Base-by-base conservation (phyloP, 2,888 invertebrate genomes). In the Plebejus argus region DNA sequence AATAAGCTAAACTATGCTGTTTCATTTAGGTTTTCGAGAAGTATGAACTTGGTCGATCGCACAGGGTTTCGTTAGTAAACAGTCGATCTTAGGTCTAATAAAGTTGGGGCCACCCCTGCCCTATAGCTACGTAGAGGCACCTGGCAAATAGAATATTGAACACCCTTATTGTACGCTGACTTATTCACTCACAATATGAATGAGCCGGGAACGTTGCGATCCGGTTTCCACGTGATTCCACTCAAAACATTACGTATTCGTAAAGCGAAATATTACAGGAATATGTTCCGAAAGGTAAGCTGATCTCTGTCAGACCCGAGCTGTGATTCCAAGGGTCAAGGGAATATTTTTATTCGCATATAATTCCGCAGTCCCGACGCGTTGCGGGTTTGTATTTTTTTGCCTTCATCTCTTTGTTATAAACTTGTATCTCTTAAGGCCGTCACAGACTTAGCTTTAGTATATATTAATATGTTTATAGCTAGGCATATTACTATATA, bases 271-370 rank as follows among this genome's bases (percentile, higher is more conserved):
- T 76, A 78, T 53, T 18, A 53, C 28, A 53, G 7, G 49, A 53
- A 53, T 74, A 53, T 53, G 74, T 74, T 74, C 18, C 23, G 28
- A 28, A 72, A 49, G 74, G 53, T 74, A 74, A 74, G 74, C 74
- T 53, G 53, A 74, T 49, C 49, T 7, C 53, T 49, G 53, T 8
- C 49, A 53, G 74, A 74, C 23, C 72, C 74, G 18, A 8, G 8
- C 33, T 5, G 74, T 74, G 74, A 74, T 74, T 74, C 18, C 49
- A 28, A 74, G 74, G 74, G 74, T 74, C 74, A 74, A 39, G 39
- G 28, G 33, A 53, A 53, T 74, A 49, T 74, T 74, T 53, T 53
- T 53, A 28, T 49, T 53, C 28, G 23, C 49, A 53, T 49, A 49
- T 28, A 23, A 74, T 49, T 74, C 7, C 28, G 53, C 12, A 74